A percentile compares a stretch with the other conserved stretches of the same genome.
Conservation (phyloP, 2,113 vertebrate species). For the Prinia subflava region DNA sequence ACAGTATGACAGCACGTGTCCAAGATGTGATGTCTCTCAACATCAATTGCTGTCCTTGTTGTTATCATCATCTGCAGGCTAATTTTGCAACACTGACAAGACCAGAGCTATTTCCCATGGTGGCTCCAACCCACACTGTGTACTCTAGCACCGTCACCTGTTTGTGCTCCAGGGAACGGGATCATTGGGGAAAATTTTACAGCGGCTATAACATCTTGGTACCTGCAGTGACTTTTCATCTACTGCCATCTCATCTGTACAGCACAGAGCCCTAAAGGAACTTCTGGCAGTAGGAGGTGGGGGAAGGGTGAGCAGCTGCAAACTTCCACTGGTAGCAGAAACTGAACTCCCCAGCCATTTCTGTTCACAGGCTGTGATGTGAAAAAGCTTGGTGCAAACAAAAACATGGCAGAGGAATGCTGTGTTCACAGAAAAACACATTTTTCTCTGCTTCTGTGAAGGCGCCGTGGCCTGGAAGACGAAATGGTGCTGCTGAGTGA, state of each 20-base stretch:
- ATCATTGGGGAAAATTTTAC: background rate
- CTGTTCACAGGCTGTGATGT: background rate
- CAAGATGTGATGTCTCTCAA: background rate
- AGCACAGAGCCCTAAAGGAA: background rate
- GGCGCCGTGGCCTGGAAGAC: background rate
- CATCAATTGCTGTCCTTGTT: background rate
- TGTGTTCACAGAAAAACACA: background rate
- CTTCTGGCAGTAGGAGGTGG: background rate
- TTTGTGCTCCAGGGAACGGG: background rate
- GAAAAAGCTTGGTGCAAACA: background rate
- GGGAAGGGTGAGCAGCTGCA: background rate
- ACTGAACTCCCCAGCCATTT: background rate
- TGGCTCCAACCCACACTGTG: background rate
- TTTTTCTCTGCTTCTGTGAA: background rate
- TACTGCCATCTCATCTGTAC: background rate
- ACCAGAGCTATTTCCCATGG: background rate
- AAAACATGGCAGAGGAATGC: background rate
- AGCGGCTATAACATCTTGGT: background rate
- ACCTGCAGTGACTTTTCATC: background rate
- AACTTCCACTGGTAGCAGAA: background rate
- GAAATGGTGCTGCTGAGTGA: background rate
- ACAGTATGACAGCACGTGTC: background rate
- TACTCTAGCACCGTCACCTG: background rate
- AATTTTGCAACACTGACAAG: background rate
- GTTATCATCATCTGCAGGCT: background rate